Base-by-base conservation (phyloP, 2,113 vertebrate genomes). In the Cephalopholis sonnerati region DNA sequence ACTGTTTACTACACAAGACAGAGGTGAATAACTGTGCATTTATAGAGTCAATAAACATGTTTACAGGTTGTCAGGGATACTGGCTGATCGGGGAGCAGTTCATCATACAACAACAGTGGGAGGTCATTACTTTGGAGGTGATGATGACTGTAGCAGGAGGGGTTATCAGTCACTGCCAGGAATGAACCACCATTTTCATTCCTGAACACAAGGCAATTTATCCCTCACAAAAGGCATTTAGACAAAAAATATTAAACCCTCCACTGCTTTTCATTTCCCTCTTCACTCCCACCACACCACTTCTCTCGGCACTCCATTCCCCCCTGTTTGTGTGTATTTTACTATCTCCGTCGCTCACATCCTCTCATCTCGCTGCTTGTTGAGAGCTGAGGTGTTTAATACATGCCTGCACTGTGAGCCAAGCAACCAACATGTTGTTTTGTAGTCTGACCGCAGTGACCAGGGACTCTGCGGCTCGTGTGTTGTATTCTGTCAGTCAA, bases 351-450 rank as follows among this genome's bases (percentile, higher is more conserved):
- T 51, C 16, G 4, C 53, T 90, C 84, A 81, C 67, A 74, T 67
- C 64, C 54, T 68, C 36, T 66, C 29, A 25, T 89, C 54, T 78
- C 82, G 50, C 73, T 50, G 48, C 77, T 53, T 51, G 25, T 75
- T 17, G 80, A 70, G 83, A 78, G 58, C 15, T 5, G 63, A 84
- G 69, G 59, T 75, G 77, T 88, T 84, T 55, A 66, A 78, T 58
- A 74, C 74, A 70, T 46, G 27, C 48, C 39, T 72, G 72, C 20
- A 2, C 73, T n/a, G n/a, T 10, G 46, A 8, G 59, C 73, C 46
- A 29, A 83, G 29, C 55, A 55, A 59, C 58, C 50, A 68, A 61
- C 51, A 18, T 59, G 74, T 46, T 77, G 57, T 78, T 84, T 62
- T 54, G 11, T 36, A 53, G 27, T 29, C 68, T 10, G 12, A 67